Evolutionary conservation across 2,888 invertebrate genomes (phyloP), one percentile per base, ranked within the genome.

Genomic region (Meloe dianella): DNA sequence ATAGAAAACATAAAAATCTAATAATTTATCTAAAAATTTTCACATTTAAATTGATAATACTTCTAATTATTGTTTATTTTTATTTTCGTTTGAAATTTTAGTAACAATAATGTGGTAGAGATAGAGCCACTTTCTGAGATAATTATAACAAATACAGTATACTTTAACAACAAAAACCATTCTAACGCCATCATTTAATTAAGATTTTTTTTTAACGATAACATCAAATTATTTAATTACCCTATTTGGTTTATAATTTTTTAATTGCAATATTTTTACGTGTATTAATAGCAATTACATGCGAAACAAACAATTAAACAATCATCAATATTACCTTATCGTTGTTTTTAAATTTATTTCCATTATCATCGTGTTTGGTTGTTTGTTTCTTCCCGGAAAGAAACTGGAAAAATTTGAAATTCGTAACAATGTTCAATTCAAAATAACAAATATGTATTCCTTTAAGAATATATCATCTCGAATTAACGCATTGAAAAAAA

Each of bases 331-430:
- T 67, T 64, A 61, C 64, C 64, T 64, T 67, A 51, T 38, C n/a
- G 30, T 56, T 66, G 41, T 63, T 63, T 60, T 60, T 60, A 51
- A 66, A 66, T 60, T 60, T 59, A 59, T 57, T 62, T 12, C 51
- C 41, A 61, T 35, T 63, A 59, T 38, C 38, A n/a, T 17, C n/a
- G n/a, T n/a, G 58, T 61, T 64, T 61, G n/a, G 64, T 29, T 20
- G 67, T 61, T 20, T 64, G 64, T 58, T 61, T 67, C 58, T 67
- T 59, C 14, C 67, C 64, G 54, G 61, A 67, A 54, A 67, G 64
- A 67, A 67, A 67, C 67, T 67, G 67, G 5, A 67, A 67, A 32
- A 67, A 38, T 38, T 12, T 38, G n/a, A n/a, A n/a, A n/a, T n/a
- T n/a, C n/a, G n/a, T n/a, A n/a, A n/a, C n/a, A n/a, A n/a, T n/a